Percentiles rank a stretch among this genome's conserved stretches.
Conservation (phyloP, 2,797 vertebrate genomes). For the Esox masquinongy region DNA sequence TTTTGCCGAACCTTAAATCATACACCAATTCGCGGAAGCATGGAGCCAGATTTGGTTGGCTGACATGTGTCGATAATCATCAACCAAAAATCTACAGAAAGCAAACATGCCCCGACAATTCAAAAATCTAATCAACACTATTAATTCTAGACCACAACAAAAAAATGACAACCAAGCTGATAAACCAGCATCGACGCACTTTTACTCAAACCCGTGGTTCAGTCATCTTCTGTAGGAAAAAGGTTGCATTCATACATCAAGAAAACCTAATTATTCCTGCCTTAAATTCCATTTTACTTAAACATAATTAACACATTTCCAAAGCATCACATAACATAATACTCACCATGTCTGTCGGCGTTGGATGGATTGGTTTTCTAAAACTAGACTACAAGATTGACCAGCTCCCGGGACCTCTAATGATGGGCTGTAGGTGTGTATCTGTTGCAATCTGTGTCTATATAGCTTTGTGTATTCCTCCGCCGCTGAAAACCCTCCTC, state of each 20-base stretch:
- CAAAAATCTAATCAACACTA: not conserved
- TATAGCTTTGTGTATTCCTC: constrained; percentile 68
- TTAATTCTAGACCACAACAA: not conserved
- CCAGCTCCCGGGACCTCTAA: constrained; percentile 6
- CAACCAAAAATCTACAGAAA: not conserved
- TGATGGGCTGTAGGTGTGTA: constrained; percentile 46
- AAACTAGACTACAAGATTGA: constrained; percentile 22
- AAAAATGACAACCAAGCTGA: not conserved
- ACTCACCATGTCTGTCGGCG: constrained; percentile 38
- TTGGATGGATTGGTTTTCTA: constrained; percentile 16
- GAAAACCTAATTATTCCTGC: not conserved
- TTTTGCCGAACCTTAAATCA: not conserved
- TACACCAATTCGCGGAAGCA: not conserved
- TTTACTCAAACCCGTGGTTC: not conserved
- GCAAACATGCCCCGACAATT: not conserved
- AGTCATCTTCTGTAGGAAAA: not conserved
- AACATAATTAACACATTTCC: not conserved
- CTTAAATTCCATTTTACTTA: not conserved
- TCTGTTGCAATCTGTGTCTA: constrained; percentile 31
- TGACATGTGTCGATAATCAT: not conserved
- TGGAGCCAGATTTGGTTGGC: not conserved
- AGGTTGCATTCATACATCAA: no score
- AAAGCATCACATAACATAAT: not conserved
- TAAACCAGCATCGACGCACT: constrained; percentile 5
- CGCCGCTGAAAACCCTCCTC: constrained; percentile 49